phyloP scores from a whole-genome alignment of 2,113 vertebrate genomes.

The Carlito syrichta region DNA sequence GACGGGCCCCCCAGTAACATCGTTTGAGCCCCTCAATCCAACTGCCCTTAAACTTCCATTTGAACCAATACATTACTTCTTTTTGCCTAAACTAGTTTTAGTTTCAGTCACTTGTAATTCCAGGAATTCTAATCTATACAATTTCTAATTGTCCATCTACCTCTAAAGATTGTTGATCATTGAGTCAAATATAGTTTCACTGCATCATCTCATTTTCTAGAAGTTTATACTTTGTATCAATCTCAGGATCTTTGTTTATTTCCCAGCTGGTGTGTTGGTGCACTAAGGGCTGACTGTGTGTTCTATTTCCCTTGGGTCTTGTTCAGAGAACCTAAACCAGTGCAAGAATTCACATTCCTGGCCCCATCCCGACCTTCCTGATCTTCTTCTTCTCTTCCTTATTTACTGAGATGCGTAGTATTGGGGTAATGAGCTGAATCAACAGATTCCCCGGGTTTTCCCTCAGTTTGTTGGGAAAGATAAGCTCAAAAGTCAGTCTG shows the following conservation, averaged over 20 bases:
- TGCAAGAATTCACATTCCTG: neutral
- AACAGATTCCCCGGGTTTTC: neutral
- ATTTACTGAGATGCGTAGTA: neutral
- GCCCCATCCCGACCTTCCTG: neutral
- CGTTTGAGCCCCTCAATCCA: neutral
- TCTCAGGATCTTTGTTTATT: neutral
- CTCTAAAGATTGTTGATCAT: neutral
- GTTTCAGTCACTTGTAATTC: neutral
- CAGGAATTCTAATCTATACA: neutral
- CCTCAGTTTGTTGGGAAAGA: neutral
- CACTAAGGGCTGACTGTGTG: no score
- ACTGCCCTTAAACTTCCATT: neutral
- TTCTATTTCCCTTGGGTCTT: neutral
- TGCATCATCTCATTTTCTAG: neutral
- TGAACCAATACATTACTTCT: neutral
- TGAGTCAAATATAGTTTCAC: neutral
- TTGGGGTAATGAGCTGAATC: neutral
- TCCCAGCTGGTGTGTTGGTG: neutral
- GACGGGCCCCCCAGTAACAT: fast-evolving
- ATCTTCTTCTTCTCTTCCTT: neutral
- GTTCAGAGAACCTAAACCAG: neutral
- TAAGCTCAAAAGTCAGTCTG: neutral
- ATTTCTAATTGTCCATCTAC: neutral
- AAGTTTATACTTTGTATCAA: neutral
- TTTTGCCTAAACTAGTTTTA: neutral